Base-by-base conservation (phyloP, 2,888 invertebrate species). In the Teleiodes luculella region DNA sequence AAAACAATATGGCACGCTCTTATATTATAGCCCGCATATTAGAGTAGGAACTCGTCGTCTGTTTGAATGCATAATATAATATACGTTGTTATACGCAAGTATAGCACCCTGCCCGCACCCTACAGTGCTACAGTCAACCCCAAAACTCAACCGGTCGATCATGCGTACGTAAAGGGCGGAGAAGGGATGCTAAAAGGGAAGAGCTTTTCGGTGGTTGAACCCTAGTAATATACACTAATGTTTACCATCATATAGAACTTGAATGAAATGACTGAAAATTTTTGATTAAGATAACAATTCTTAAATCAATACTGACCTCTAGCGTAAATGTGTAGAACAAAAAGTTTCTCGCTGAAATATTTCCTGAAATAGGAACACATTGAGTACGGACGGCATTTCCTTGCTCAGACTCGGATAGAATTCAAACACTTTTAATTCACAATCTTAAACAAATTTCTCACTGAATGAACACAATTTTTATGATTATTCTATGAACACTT, bases 81-180 rank as follows among this genome's bases (percentile, higher is more conserved):
- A 2, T 31, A 16, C 14, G 6, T 8, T 16, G 5, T 10, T 35
- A 31, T 48, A 48, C 33, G 30, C 3, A 46, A 10, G 33, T 18
- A 20, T 33, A 48, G 28, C 20, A 24, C 49, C 37, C 24, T 47
- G 41, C 78, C 69, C 81, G 83, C 84, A 84, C 84, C 86, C 85
- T 84, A 80, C n/a, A n/a, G n/a, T n/a, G n/a, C n/a, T n/a, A 72
- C 69, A 74, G 72, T 75, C 83, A 85, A 84, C 87, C 88, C 87
- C 84, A 84, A 86, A 88, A 86, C 83, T 81, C 78, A 76, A 79
- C 82, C 84, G 89, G 87, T 43, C 43, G 43, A 43, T 87, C 88
- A 89, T 89, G 90, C 88, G 88, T 86, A 89, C 88, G 88, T 86
- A 88, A 85, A 88, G 86, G 87, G 86, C 84, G 80, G 81, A 85